Conservation (phyloP, 2,888 invertebrate genomes). For the Crocallis elinguaria region DNA sequence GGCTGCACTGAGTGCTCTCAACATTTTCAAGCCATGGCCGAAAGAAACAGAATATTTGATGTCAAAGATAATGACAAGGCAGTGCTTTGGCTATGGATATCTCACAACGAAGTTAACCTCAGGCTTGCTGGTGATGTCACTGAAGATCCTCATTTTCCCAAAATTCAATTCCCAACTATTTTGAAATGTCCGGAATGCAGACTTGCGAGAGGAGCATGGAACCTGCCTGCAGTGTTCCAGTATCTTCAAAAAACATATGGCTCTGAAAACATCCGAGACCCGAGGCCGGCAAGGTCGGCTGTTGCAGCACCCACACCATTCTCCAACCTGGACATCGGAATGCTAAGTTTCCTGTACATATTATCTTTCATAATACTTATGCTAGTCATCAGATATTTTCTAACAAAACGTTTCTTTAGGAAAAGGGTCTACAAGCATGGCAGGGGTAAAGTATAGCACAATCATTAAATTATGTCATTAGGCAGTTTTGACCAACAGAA, state of each 20-base stretch:
- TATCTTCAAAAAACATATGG: slow-evolving; percentile 85
- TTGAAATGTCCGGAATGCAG: slow-evolving; percentile 89
- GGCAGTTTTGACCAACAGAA: neutral
- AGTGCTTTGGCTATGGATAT: slow-evolving; percentile 96
- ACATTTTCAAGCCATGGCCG: slow-evolving; percentile 95
- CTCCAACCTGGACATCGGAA: slow-evolving; percentile 89
- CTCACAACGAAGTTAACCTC: slow-evolving; percentile 96
- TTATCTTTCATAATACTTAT: slow-evolving; percentile 90
- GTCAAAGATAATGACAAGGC: slow-evolving; percentile 89
- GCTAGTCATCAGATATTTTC: slow-evolving; percentile 90
- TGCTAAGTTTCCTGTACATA: slow-evolving; percentile 90
- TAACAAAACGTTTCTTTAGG: slow-evolving; percentile 88
- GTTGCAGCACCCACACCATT: slow-evolving; percentile 77
- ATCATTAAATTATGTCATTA: neutral
- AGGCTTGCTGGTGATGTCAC: slow-evolving; percentile 93
- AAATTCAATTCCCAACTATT: slow-evolving; percentile 93
- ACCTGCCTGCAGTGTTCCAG: slow-evolving; percentile 85
- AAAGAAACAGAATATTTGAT: slow-evolving; percentile 87
- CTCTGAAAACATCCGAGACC: slow-evolving; percentile 56
- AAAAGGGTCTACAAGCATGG: slow-evolving; percentile 90
- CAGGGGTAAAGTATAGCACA: slow-evolving; percentile 88
- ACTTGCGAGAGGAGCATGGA: slow-evolving; percentile 84
- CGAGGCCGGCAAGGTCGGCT: slow-evolving; percentile 49
- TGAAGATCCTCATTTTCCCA: slow-evolving; percentile 96
- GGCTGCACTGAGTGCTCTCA: slow-evolving; percentile 95